Evolutionary conservation across 2,113 vertebrate species (phyloP).

Genomic region (pig (Sus scrofa)): T2T-Sscrofa CM000814.6:65467001-65467500

Average conservation of each 20-base stretch:
- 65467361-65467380: constrained; percentile 68
- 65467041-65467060: not conserved
- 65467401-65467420: not conserved
- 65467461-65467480: constrained; percentile 66
- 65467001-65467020: not conserved
- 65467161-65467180: constrained; percentile 17
- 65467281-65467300: not conserved
- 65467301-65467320: not conserved
- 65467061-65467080: not conserved
- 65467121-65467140: constrained; percentile 1
- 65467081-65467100: not conserved
- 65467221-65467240: constrained; percentile 29
- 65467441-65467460: constrained; percentile 35
- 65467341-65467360: constrained; percentile 45
- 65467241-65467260: constrained; percentile 27
- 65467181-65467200: constrained; percentile 12
- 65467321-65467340: not conserved
- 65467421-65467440: constrained; percentile 50
- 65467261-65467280: constrained; percentile 48
- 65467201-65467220: not conserved
- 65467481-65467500: not conserved
- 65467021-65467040: not conserved
- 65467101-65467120: constrained; percentile 16
- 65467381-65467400: constrained; percentile 49
- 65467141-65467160: not conserved